Percentiles rank a stretch among this genome's conserved stretches.
Evolutionary conservation across 2,888 invertebrate species (phyloP).

Genomic region (Deilephila elpenor): DNA sequence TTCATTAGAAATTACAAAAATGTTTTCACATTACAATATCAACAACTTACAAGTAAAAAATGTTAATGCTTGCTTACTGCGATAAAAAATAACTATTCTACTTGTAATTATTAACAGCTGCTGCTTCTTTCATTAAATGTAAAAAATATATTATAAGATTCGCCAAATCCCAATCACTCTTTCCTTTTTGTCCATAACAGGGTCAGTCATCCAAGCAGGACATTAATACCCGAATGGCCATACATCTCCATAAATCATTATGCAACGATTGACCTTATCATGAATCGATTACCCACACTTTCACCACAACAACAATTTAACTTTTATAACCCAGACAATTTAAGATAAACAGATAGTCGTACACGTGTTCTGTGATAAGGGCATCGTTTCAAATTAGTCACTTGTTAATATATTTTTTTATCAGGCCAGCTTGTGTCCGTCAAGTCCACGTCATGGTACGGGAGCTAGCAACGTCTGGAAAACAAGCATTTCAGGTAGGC

Average conservation of each 20-base stretch:
- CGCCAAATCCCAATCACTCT: not conserved
- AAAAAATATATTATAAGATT: not conserved
- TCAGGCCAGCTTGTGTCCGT: slow-evolving; percentile 58
- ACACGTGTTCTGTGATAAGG: slow-evolving; percentile 63
- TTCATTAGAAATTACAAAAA: too few species aligned
- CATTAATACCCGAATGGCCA: not conserved
- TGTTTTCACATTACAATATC: too few species aligned
- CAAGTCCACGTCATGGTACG: too few species aligned
- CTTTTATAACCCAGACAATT: slow-evolving; percentile 66
- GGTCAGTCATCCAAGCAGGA: not conserved
- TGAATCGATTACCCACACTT: slow-evolving; percentile 68
- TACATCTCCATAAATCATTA: slow-evolving; percentile 57
- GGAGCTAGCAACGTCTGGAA: too few species aligned
- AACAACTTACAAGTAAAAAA: not conserved
- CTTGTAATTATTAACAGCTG: too few species aligned
- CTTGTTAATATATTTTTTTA: slow-evolving; percentile 57
- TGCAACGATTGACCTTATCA: slow-evolving; percentile 59
- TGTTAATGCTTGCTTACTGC: too few species aligned
- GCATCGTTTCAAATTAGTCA: slow-evolving; percentile 63
- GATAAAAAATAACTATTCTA: too few species aligned
- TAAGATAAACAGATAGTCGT: slow-evolving; percentile 70
- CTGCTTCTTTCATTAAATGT: too few species aligned
- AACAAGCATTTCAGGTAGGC: too few species aligned
- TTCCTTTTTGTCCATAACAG: not conserved
- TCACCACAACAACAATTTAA: slow-evolving; percentile 60